Conservation (phyloP, 2,113 vertebrate species). For the Poecile atricapillus region DNA sequence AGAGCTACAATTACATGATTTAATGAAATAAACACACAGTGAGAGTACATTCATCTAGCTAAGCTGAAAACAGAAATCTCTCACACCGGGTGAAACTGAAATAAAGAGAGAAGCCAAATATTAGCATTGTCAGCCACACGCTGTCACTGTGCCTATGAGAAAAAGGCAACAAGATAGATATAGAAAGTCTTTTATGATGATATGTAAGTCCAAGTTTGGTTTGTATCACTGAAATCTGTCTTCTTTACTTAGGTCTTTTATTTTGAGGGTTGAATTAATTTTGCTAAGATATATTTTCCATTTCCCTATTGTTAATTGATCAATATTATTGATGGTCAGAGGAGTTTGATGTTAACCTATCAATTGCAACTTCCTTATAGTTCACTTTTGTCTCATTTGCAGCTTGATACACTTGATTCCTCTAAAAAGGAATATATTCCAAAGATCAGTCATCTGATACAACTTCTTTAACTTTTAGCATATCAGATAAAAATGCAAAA, state of each 20-base stretch:
- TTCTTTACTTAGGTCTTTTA: background rate
- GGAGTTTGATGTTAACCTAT: background rate
- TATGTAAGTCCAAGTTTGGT: background rate
- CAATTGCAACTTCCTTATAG: background rate
- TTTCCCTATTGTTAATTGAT: background rate
- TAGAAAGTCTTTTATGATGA: background rate
- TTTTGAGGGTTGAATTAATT: background rate
- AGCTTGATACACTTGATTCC: background rate
- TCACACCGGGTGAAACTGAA: background rate
- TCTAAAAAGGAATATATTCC: background rate
- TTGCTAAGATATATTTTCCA: background rate
- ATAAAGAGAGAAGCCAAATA: background rate
- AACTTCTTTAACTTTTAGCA: background rate
- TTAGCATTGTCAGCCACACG: background rate
- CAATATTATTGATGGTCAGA: background rate
- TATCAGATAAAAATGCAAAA: background rate
- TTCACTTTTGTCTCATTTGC: background rate
- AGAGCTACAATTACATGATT: background rate
- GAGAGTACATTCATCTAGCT: background rate
- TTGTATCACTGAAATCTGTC: background rate
- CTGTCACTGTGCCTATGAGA: background rate
- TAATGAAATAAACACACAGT: conserved; percentile 25
- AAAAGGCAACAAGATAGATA: background rate
- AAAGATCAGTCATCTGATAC: background rate
- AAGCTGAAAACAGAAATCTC: background rate